phyloP scores from a whole-genome alignment of 2,888 invertebrate species.

The Drosophila atripex region DNA sequence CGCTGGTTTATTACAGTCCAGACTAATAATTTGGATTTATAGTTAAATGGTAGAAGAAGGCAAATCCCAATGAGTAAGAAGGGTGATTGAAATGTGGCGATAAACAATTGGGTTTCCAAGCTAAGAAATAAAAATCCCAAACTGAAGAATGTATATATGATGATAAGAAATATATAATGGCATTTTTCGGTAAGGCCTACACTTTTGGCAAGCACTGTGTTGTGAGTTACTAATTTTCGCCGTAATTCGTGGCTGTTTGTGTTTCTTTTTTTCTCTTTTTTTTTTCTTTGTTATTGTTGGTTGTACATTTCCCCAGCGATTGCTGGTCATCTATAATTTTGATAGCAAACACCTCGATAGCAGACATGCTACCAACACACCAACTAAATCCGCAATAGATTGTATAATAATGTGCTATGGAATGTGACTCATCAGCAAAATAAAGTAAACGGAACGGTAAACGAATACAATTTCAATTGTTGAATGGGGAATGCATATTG shows the following conservation, averaged over 20 bases:
- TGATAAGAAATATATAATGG: not conserved
- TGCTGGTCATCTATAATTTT: conserved; percentile 44
- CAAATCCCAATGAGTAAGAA: not conserved
- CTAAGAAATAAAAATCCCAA: not conserved
- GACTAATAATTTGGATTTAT: not conserved
- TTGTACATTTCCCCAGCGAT: conserved; percentile 24
- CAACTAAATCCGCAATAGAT: conserved; percentile 32
- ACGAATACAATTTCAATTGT: conserved; percentile 30
- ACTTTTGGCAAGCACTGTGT: conserved; percentile 10
- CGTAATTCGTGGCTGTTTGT: conserved; percentile 21
- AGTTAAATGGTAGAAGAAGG: not conserved
- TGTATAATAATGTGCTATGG: conserved; percentile 57
- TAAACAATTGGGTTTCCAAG: not conserved
- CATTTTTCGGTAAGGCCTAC: not conserved
- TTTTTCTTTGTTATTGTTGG: conserved; percentile 13
- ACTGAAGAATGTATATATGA: not conserved
- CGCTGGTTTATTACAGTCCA: conserved; percentile 6
- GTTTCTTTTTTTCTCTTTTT: not conserved
- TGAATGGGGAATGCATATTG: conserved; percentile 32
- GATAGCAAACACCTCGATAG: conserved; percentile 47
- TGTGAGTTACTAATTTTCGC: conserved; percentile 37
- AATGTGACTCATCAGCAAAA: conserved; percentile 54
- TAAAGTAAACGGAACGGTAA: conserved; percentile 19
- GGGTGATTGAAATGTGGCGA: not conserved
- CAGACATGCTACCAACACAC: conserved; percentile 3